Base-by-base conservation (phyloP, 2,888 invertebrate species). In the Psococerastis gibbosa region DNA sequence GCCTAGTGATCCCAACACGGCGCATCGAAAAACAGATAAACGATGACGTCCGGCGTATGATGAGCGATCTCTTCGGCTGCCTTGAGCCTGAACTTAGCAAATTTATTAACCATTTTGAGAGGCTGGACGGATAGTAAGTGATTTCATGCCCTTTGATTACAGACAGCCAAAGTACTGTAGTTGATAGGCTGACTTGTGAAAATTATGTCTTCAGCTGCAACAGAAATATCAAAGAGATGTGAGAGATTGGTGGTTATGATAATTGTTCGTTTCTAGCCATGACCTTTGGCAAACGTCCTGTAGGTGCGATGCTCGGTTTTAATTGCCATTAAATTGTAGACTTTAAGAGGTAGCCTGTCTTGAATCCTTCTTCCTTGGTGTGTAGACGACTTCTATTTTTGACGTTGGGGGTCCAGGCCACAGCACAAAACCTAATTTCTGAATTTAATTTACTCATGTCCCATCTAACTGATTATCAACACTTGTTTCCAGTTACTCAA, bases 71-170 rank as follows among this genome's bases (percentile, higher is more conserved):
- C 56, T 95, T 97, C 67, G 79, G 83, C 2, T 71, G 78, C 48
- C 68, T 97, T 22, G 94, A 95, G 66, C 67, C 71, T 1, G 91
- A 94, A 60, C 65, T 97, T 46, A 75, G 81, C 46, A 75, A 72
- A 55, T 88, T 97, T 54, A 82, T 95, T 48, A 70, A 74, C 35
- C 78, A 82, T 57, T 78, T 88, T 52, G 92, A 91, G 62, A 78
- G 78, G 54, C 73, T 82, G 54, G 91, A 94, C 61, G 78, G 79
- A 53, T 87, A 89, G 88, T 92, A 64, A 73, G 82, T 72, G n/a
- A 22, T 45, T 42, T 42, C 33, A 35, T 44, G 3, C 32, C 45
- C 33, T 20, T 45, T 35, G 23, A 23, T 41, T 34, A 32, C 32
- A 27, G 33, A 38, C 23, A 35, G 13, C 35, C 22, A 27, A 43